Conservation (phyloP, 2,113 vertebrate genomes). For the Agelaius tricolor region DNA sequence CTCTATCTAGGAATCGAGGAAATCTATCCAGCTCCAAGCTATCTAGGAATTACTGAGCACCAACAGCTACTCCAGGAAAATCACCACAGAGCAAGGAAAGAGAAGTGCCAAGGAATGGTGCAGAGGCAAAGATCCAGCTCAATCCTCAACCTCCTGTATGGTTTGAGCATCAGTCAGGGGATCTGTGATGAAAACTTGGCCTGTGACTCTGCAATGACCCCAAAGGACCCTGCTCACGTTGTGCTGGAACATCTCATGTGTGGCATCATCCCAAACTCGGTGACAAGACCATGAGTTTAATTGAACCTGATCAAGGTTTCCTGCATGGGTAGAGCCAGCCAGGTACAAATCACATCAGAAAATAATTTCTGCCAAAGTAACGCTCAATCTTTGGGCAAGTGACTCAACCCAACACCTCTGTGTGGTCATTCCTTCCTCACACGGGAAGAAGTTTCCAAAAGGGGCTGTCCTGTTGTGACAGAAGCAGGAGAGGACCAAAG, state of each 20-base stretch:
- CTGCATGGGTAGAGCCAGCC: background rate
- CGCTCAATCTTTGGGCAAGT: rapidly evolving
- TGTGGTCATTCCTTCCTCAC: background rate
- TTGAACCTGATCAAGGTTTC: background rate
- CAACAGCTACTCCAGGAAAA: background rate
- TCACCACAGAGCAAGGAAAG: background rate
- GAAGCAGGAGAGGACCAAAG: background rate
- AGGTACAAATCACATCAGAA: background rate
- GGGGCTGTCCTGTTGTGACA: rapidly evolving
- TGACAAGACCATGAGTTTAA: rapidly evolving
- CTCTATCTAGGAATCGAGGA: background rate
- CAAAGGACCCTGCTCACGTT: rapidly evolving
- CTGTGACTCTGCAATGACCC: rapidly evolving
- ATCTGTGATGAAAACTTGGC: background rate
- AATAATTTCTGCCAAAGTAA: background rate
- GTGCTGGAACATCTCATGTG: rapidly evolving
- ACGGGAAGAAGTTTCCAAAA: background rate
- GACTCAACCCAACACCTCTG: background rate
- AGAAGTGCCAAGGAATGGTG: background rate
- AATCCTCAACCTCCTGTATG: background rate
- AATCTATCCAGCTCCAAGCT: background rate
- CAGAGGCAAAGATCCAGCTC: background rate
- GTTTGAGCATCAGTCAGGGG: background rate
- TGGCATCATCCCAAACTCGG: background rate
- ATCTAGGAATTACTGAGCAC: background rate